Base-by-base conservation (phyloP, 2,113 vertebrate species). In the Petromus typicus region DNA sequence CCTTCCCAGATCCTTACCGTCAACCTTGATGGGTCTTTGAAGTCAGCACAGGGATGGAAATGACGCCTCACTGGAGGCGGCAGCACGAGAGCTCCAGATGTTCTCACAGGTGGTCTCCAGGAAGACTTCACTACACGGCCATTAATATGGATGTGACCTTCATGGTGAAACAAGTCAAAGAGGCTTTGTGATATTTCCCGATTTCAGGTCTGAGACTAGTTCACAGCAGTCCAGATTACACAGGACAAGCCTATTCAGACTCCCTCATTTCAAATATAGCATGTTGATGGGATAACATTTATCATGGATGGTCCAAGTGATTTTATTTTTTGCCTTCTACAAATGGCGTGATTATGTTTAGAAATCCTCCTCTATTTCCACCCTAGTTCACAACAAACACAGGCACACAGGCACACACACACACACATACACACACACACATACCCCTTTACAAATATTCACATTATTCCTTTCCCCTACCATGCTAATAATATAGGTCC, bases 71-170 rank as follows among this genome's bases (percentile, higher is more conserved):
- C 51, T 90, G 76, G 89, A 94, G 96, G 79, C 86, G 66, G 64
- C 64, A 57, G 83, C 76, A 83, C 64, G 25, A 34, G 75, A 93
- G 64, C 57, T 96, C 96, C 97, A 97, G 97, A 97, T 97, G 96
- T 97, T 96, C 96, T 93, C 94, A 91, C 97, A 97, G 96, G 97
- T 97, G 97, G 96, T 54, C 92, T 97, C 86, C 91, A 95, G 95
- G 91, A 97, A 95, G 90, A 69, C 48, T 92, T 93, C 92, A 61
- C 64, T 81, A 86, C 73, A 86, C 86, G 75, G 69, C 57, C 73
- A 97, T 98, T 98, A 98, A 97, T 95, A 97, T 96, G 97, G 86
- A 97, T 96, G 86, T 97, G 97, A 97, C 97, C 95, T 97, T 98
- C 97, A 96, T 97, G 75, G 81, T 90, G 83, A 96, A 97, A 95